phyloP scores from a whole-genome alignment of 2,888 invertebrate genomes.

The Epiblema foenella region DNA sequence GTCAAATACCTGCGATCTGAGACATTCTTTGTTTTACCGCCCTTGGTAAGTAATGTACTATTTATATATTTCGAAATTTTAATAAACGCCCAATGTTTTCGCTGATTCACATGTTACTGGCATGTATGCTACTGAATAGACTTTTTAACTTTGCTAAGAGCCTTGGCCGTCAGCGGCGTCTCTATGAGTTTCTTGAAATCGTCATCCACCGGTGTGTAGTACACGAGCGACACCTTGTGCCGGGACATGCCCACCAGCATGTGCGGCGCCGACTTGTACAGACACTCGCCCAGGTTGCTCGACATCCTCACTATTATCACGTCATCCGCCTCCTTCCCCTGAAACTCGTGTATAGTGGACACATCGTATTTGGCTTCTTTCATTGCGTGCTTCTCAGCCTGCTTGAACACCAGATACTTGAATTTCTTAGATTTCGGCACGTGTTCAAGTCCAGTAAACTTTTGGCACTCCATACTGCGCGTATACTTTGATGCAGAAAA shows the following conservation, averaged over 20 bases:
- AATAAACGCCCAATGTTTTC: too few relatives aligned
- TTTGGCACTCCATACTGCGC: constrained; percentile 28
- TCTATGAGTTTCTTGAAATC: constrained; percentile 24
- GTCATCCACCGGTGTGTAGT: constrained; percentile 35
- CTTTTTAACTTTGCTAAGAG: constrained; percentile 7
- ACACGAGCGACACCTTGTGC: constrained; percentile 24
- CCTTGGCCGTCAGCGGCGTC: constrained; percentile 9
- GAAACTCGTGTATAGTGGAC: constrained; percentile 40
- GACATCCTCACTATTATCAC: constrained; percentile 38
- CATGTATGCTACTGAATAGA: not conserved
- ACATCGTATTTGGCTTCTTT: constrained; percentile 24
- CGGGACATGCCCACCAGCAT: constrained; percentile 37
- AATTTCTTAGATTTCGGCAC: constrained; percentile 14
- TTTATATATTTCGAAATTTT: too few relatives aligned
- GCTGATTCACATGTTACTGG: too few relatives aligned
- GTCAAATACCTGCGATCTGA: too few relatives aligned
- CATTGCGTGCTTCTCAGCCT: constrained; percentile 36
- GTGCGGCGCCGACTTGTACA: constrained; percentile 30
- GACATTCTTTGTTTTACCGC: too few relatives aligned
- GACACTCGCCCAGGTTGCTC: not conserved
- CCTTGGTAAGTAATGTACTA: too few relatives aligned
- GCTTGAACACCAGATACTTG: constrained; percentile 41
- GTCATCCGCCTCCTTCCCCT: constrained; percentile 34
- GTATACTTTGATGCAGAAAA: constrained; percentile 26
- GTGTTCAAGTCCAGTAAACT: constrained; percentile 3